Conservation (phyloP, 2,888 invertebrate genomes). For the Drosophila cognata region DNA sequence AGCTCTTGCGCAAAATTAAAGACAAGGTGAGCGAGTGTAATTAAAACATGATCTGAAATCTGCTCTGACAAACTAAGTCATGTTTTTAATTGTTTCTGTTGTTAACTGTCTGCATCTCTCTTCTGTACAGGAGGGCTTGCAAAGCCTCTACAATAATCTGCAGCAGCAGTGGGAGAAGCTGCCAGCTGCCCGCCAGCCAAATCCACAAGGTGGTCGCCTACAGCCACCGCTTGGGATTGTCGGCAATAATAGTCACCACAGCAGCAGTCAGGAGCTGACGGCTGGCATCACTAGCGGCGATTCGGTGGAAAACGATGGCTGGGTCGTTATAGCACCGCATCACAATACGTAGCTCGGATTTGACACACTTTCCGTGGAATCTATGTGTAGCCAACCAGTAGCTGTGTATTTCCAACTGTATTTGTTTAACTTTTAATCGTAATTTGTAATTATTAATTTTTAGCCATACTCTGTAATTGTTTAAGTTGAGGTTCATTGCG, state of each 20-base stretch:
- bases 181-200: slow-evolving; percentile 63
- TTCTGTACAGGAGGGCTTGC: slow-evolving; percentile 75
- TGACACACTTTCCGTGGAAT: slow-evolving; percentile 7
- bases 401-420: slow-evolving; percentile 52
- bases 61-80: background rate
- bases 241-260: slow-evolving; percentile 17
- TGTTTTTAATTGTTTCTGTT: background rate
- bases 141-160: slow-evolving; percentile 82
- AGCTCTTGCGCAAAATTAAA: slow-evolving; percentile 82
- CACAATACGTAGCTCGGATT: slow-evolving; percentile 77
- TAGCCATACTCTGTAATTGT: slow-evolving; percentile 10
- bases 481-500: slow-evolving; percentile 19
- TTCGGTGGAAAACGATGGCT: slow-evolving; percentile 80
- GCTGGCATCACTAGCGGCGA: slow-evolving; percentile 35
- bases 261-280: slow-evolving; percentile 22
- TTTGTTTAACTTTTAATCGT: slow-evolving; percentile 15
- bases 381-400: slow-evolving; percentile 32
- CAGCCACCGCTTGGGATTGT: slow-evolving; percentile 19
- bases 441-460: slow-evolving; percentile 17
- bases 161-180: slow-evolving; percentile 81
- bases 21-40: slow-evolving; percentile 76
- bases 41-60: background rate
- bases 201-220: slow-evolving; percentile 24
- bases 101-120: background rate
- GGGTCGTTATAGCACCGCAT: slow-evolving; percentile 82